Percentiles rank a stretch among this genome's conserved stretches.
These are phyloP conservation scores for Crenuchus spilurus DNA, from an alignment of 2,797 vertebrate species.

Conservation along the genomic window DNA sequence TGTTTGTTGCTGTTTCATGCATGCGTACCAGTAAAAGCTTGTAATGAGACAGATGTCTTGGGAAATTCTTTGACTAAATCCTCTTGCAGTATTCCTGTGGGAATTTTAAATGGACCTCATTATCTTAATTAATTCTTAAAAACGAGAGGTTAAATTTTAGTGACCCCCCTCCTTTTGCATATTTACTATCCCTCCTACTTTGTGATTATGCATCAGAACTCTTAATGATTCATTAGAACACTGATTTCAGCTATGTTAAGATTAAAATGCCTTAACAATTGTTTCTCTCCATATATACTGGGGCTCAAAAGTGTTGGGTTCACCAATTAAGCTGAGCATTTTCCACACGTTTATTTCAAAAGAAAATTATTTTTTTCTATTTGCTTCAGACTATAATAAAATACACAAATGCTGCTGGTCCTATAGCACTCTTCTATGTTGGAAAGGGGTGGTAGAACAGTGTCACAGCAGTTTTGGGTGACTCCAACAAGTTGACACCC, in stretches of 20 bases:
- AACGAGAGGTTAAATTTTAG: constrained; percentile 46
- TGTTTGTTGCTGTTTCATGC: constrained; percentile 6
- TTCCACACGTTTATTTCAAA: too few relatives aligned
- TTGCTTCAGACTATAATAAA: too few relatives aligned
- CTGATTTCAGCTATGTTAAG: not conserved
- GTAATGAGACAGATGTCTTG: constrained; percentile 41
- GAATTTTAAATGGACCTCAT: constrained; percentile 42
- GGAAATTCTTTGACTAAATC: constrained; percentile 30
- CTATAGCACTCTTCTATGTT: too few relatives aligned
- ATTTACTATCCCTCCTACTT: constrained; percentile 33
- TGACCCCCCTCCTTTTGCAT: constrained; percentile 33
- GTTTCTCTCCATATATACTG: not conserved
- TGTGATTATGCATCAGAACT: constrained; percentile 29
- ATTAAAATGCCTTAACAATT: not conserved
- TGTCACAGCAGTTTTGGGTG: too few relatives aligned
- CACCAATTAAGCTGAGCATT: too few relatives aligned
- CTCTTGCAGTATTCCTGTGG: constrained; percentile 25
- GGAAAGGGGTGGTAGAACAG: too few relatives aligned
- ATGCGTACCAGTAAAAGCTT: not conserved
- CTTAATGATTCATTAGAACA: constrained; percentile 10
- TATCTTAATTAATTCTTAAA: constrained; percentile 47
- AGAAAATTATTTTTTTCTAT: too few relatives aligned
- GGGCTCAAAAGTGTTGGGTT: too few relatives aligned
- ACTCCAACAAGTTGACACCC: too few relatives aligned
- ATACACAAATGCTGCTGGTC: too few relatives aligned